Conservation (phyloP, 2,888 invertebrate genomes). For the Scrobipalpa atriplicella region DNA sequence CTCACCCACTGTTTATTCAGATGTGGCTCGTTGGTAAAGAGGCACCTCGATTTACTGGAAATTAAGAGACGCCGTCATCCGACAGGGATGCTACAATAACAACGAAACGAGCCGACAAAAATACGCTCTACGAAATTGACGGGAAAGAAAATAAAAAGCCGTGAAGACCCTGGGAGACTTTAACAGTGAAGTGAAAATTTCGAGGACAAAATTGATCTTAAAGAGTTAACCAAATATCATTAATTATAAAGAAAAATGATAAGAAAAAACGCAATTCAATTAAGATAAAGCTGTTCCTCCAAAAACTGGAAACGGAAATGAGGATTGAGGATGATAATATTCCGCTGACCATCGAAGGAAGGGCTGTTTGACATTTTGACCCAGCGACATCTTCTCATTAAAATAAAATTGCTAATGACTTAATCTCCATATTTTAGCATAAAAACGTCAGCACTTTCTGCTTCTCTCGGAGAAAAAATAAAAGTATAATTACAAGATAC, state of each 20-base stretch:
- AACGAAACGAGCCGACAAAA: slow-evolving; percentile 71
- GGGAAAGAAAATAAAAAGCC: slow-evolving; percentile 58
- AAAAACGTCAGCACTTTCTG: slow-evolving; percentile 69
- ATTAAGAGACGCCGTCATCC: slow-evolving; percentile 75
- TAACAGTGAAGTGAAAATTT: not conserved
- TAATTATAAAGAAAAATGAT: not conserved
- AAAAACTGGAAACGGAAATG: slow-evolving; percentile 39
- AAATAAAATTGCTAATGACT: slow-evolving; percentile 77
- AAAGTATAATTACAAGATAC: slow-evolving; percentile 49
- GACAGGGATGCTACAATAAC: slow-evolving; percentile 76
- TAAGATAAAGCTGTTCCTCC: not conserved
- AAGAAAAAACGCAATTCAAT: not conserved
- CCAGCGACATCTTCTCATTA: slow-evolving; percentile 70
- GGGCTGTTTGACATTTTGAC: slow-evolving; percentile 48
- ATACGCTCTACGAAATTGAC: slow-evolving; percentile 64
- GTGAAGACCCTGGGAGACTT: slow-evolving; percentile 8
- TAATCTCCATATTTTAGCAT: slow-evolving; percentile 80
- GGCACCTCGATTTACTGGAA: slow-evolving; percentile 79
- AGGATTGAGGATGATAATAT: slow-evolving; percentile 59
- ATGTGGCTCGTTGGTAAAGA: slow-evolving; percentile 72
- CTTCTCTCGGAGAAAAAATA: slow-evolving; percentile 58
- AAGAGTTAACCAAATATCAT: slow-evolving; percentile 7
- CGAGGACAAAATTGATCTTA: not conserved
- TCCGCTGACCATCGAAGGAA: slow-evolving; percentile 65
- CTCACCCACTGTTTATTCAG: slow-evolving; percentile 75